Base-by-base conservation (phyloP, 2,797 vertebrate genomes). In the Rhodeus uyekii region DNA sequence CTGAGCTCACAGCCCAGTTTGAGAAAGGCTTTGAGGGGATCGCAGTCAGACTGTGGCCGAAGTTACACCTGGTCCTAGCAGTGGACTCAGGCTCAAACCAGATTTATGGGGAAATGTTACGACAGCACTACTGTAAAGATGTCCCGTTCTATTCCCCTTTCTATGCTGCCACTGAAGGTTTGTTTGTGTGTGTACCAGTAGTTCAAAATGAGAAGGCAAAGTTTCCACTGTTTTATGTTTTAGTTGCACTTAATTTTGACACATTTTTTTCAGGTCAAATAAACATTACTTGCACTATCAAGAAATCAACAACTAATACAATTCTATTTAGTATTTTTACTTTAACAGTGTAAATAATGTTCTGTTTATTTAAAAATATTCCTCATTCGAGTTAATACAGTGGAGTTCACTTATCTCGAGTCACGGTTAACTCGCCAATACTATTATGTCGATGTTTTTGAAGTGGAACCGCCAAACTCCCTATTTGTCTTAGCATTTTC, bases 91-190 rank as follows among this genome's bases (percentile, higher is more conserved):
- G 96, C 0, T 83, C 95, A 0, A 96, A 97, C 91, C 92, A 90
- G 32, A 95, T 97, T 87, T 96, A 97, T 0, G 91, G 93, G 0
- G 92, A 96, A 5, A 90, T 93, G 90, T 90, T 99, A 63, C 84
- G 84, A 76, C 93, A 90, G 60, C 88, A 85, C 12, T 96, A 94
- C 87, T 98, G 97, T 90, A 86, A 88, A 83, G 96, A 94, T n/a
- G 90, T 98, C 55, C 91, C 94, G 3, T 92, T 98, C 90, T 98
- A 97, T 92, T 98, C 96, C 0, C 96, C 97, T 0, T 95, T 96
- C 85, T 98, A 97, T 1, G 87, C 85, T 22, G 92, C 92, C 0
- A 92, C 95, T 4, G 96, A 98, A 96, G 97, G 97, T 97, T 61
- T 27, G 61, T 82, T 44, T 79, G 32, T 18, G n/a, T 75, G 12